Conservation (phyloP, 2,113 vertebrate species). For the Gymnogyps californianus region DNA sequence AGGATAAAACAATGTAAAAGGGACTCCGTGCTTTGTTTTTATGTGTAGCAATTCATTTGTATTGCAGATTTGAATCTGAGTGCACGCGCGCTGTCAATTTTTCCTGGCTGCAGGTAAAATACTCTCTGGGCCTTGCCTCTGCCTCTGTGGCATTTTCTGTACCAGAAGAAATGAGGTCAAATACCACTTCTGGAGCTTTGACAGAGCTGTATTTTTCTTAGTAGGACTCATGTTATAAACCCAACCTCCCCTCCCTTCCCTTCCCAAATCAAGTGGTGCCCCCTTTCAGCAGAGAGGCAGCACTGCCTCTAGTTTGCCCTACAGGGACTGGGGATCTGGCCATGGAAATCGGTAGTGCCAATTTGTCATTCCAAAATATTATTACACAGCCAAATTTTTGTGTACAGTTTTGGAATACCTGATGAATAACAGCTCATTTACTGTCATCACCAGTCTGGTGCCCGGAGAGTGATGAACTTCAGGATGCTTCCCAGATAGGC, state of each 20-base stretch:
- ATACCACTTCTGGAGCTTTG: neutral
- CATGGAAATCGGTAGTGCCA: neutral
- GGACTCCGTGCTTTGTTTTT: slow-evolving; percentile 60
- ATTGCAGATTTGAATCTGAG: slow-evolving; percentile 51
- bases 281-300: neutral
- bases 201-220: neutral
- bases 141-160: neutral
- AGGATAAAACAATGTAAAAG: slow-evolving; percentile 70
- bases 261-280: neutral
- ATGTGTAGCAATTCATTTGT: slow-evolving; percentile 63
- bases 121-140: neutral
- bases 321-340: neutral
- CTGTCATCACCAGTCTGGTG: neutral
- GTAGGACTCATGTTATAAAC: neutral
- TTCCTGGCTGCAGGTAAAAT: slow-evolving; percentile 11
- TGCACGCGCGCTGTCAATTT: neutral
- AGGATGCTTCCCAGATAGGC: neutral
- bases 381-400: neutral
- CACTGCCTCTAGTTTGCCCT: neutral
- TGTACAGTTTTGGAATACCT: neutral
- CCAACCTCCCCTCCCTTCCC: neutral
- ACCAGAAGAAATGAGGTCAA: neutral
- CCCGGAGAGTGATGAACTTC: neutral
- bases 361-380: neutral
- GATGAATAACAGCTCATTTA: neutral